These are phyloP conservation scores for Ips typographus DNA, from an alignment of 1,140 invertebrate genomes.

Conservation along the genomic window DNA sequence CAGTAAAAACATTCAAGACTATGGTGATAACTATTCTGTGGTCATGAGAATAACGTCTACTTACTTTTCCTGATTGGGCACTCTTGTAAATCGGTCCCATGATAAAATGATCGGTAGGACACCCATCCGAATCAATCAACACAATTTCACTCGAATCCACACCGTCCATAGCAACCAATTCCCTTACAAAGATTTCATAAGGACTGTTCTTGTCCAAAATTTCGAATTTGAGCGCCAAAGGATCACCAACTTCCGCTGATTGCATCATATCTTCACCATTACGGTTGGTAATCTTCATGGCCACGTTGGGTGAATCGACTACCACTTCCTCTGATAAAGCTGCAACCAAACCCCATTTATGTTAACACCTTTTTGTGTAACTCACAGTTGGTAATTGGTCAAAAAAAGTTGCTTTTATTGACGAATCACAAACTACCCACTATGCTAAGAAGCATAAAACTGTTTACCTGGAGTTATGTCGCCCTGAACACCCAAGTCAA, in stretches of 20 bases:
- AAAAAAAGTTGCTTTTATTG: background rate
- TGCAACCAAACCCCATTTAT: constrained; percentile 8
- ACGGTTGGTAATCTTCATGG: constrained; percentile 90
- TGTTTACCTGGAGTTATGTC: constrained; percentile 62
- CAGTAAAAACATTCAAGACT: background rate
- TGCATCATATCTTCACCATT: constrained; percentile 76
- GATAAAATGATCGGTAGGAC: constrained; percentile 89
- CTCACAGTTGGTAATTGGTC: background rate
- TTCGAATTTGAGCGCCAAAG: constrained; percentile 86
- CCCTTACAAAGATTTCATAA: constrained; percentile 92
- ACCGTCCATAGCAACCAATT: constrained; percentile 92
- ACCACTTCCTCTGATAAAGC: constrained; percentile 80
- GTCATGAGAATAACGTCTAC: background rate
- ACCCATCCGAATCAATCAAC: constrained; percentile 88
- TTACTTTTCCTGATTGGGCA: constrained; percentile 70
- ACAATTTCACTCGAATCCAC: constrained; percentile 90
- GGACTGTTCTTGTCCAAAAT: constrained; percentile 89
- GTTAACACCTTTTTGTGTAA: background rate
- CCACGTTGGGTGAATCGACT: constrained; percentile 90
- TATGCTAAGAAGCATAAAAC: background rate
- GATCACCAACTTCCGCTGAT: constrained; percentile 87
- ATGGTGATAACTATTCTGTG: background rate
- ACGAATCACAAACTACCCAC: too few species aligned
- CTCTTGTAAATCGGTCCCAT: constrained; percentile 89
- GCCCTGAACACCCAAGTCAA: constrained; percentile 84